Percentiles rank a stretch among this genome's conserved stretches.
Conservation (phyloP, 2,888 invertebrate species). For the Eueremaeus valkanovi region DNA sequence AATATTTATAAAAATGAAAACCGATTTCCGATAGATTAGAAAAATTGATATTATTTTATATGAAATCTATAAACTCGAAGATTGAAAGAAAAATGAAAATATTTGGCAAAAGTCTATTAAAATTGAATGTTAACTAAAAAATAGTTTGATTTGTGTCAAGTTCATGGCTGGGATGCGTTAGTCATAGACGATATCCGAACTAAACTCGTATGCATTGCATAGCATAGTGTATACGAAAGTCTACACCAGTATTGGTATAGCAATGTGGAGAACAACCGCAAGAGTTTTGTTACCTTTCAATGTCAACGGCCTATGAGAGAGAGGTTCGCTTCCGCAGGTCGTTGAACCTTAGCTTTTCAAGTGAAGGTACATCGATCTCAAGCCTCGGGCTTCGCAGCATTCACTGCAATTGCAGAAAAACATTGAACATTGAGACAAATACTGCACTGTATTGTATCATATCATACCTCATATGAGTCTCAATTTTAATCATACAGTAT, state of each 20-base stretch:
- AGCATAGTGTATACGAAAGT: background rate
- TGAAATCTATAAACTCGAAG: too few relatives aligned
- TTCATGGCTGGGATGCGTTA: constrained; percentile 16
- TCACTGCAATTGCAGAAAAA: background rate
- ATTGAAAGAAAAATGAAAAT: too few relatives aligned
- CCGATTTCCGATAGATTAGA: too few relatives aligned
- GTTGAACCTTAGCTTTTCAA: constrained; percentile 22
- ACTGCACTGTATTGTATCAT: too few relatives aligned
- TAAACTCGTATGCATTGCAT: too few relatives aligned
- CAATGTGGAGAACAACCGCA: background rate
- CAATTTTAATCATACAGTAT: too few relatives aligned
- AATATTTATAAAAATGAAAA: too few relatives aligned
- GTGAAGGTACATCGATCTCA: constrained; percentile 28
- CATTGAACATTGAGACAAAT: too few relatives aligned
- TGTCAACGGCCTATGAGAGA: constrained; percentile 32
- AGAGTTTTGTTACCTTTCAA: constrained; percentile 31
- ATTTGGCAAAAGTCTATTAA: background rate
- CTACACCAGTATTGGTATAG: too few relatives aligned
- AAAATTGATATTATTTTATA: too few relatives aligned
- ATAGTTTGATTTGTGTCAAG: constrained; percentile 31
- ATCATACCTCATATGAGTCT: too few relatives aligned
- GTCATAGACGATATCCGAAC: background rate
- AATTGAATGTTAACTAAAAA: constrained; percentile 4
- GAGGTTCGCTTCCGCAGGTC: constrained; percentile 33
- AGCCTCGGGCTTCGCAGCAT: background rate